Percentiles rank a stretch among this genome's conserved stretches.
These are phyloP conservation scores for Aphidius gifuensis DNA, from an alignment of 1,140 invertebrate genomes.

Conservation along the genomic window DNA sequence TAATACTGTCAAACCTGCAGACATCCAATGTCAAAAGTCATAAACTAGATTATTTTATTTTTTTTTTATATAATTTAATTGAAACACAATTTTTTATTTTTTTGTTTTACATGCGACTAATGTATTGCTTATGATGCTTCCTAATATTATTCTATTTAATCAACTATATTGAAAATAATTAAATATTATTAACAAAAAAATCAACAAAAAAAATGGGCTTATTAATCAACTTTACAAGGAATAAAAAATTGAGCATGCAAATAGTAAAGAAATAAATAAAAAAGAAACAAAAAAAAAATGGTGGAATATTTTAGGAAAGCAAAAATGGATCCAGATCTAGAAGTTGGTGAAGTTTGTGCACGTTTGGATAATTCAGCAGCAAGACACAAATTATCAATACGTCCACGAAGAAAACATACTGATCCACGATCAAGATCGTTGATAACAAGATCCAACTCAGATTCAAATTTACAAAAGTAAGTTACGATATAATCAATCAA, in stretches of 20 bases:
- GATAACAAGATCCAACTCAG: slow-evolving; percentile 30
- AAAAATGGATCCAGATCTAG: slow-evolving; percentile 61
- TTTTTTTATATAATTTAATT: background rate
- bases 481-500: slow-evolving; percentile 14
- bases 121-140: background rate
- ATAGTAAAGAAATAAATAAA: background rate
- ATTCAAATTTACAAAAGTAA: slow-evolving; percentile 28
- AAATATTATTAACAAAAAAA: background rate
- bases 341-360: slow-evolving; percentile 57
- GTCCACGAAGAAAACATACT: slow-evolving; percentile 65
- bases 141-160: background rate
- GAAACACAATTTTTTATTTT: background rate
- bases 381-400: slow-evolving; percentile 69
- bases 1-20: no score
- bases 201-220: slow-evolving; percentile 3
- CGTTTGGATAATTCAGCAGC: slow-evolving; percentile 72
- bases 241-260: background rate
- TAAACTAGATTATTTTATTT: slow-evolving; percentile 3
- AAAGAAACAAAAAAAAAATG: slow-evolving; percentile 8
- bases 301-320: slow-evolving; percentile 54
- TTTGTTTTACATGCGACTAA: background rate
- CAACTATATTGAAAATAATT: no score
- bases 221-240: background rate
- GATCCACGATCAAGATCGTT: slow-evolving; percentile 48
- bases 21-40: no score